Conservation (phyloP, 1,140 invertebrate genomes). For the Plectrocnemia conspersa region DNA sequence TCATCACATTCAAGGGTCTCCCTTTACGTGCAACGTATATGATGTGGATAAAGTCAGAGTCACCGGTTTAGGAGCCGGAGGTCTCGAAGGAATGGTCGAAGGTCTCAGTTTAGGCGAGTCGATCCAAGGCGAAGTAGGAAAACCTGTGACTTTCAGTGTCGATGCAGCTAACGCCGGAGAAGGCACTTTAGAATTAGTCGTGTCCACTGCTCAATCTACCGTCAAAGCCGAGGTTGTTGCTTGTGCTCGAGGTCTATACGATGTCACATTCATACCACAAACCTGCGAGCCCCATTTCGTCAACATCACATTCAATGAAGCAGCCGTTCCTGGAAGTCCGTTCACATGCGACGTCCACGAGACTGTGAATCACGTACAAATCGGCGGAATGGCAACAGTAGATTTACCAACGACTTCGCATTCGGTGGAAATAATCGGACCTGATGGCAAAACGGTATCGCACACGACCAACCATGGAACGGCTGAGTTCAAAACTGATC, state of each 20-base stretch:
- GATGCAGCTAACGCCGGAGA: slow-evolving; percentile 94
- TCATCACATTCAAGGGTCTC: slow-evolving; percentile 82
- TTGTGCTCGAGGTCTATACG: slow-evolving; percentile 86
- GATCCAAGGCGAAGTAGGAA: slow-evolving; percentile 64
- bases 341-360: slow-evolving; percentile 92
- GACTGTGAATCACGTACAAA: slow-evolving; percentile 61
- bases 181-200: slow-evolving; percentile 90
- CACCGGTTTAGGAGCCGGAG: slow-evolving; percentile 59
- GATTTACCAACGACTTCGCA: slow-evolving; percentile 53
- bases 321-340: slow-evolving; percentile 85
- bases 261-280: slow-evolving; percentile 93
- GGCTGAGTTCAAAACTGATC: slow-evolving; percentile 51
- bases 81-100: slow-evolving; percentile 48
- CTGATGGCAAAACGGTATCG: slow-evolving; percentile 49
- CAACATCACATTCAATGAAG: slow-evolving; percentile 95
- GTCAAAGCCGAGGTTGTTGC: slow-evolving; percentile 86
- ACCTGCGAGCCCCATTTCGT: slow-evolving; percentile 87
- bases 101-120: slow-evolving; percentile 53
- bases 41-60: slow-evolving; percentile 83
- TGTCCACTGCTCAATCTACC: slow-evolving; percentile 83
- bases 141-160: slow-evolving; percentile 85
- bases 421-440: slow-evolving; percentile 54
- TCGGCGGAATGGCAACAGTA: slow-evolving; percentile 53
- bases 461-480: slow-evolving; percentile 51
- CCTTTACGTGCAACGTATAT: slow-evolving; percentile 89